Base-by-base conservation (phyloP, 1,140 invertebrate species). In the Brachionus rotundiformis region DNA sequence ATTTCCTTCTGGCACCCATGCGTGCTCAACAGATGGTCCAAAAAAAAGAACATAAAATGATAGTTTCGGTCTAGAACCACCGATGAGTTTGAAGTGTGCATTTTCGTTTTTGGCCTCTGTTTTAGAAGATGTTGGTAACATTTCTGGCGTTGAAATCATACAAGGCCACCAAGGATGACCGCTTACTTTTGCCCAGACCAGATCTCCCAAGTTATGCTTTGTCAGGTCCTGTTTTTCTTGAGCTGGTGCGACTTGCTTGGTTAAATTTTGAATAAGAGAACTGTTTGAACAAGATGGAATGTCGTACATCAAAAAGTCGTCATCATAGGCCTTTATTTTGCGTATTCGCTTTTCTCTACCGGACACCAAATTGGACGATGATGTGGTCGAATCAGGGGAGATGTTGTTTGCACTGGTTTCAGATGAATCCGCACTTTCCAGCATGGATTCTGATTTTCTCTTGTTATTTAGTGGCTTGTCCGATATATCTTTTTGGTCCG, bases 131-230 rank as follows among this genome's bases (percentile, higher is more conserved):
- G 73, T 19, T 4, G 44, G n/a, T 10, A 27, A 77, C 19, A 54
- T 36, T 16, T 77, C 36, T 2, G 73, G 47, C n/a, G 23, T 63
- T 25, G 79, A 65, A 39, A 81, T 81, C 54, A 81, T 31, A 41
- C 79, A 49, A 7, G 79, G 79, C 79, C 79, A 81, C 79, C 79
- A 81, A 27, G 79, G 79, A 39, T 81, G 79, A 23, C 79, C 59
- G 41, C 59, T 41, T 5, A 81, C 44, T 41, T 68, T 81, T 19
- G 54, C 79, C 79, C 79, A 81, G 10, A 81, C 79, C 7, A 81
- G 8, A 29, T 81, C 79, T 13, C 59, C 19, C 23, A 79, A 25
- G 59, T 54, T 54, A n/a, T 39, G 25, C n/a, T n/a, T n/a, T n/a
- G 31, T 59, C 47, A 23, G 36, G 13, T 19, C 59, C 49, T 11